Base-by-base conservation (phyloP, 2,888 invertebrate species). In the Aphelenchoides bicaudatus region DNA sequence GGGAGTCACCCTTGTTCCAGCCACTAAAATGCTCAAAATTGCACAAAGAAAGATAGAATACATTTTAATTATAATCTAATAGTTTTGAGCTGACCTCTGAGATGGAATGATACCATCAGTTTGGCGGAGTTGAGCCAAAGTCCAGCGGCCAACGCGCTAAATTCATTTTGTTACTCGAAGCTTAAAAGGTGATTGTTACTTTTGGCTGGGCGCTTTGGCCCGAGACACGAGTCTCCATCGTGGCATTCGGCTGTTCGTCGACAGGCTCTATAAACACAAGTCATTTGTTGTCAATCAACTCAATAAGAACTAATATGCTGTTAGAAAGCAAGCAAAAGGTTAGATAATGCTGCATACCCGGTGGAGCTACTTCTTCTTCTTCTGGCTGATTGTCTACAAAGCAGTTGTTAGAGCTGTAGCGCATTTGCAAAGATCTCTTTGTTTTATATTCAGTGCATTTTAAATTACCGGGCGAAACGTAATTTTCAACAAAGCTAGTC, bases 1-100 rank as follows among this genome's bases (percentile, higher is more conserved):
- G 79, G 38, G 78, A 79, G 70, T 77, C 79, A 68, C 79, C 79
- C 71, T 73, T 78, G 71, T 79, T 79, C 79, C 79, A 79, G 65
- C 79, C 79, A n/a, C n/a, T n/a, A n/a, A n/a, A n/a, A n/a, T n/a
- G n/a, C n/a, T n/a, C n/a, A n/a, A n/a, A n/a, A n/a, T n/a, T n/a
- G n/a, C n/a, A n/a, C n/a, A n/a, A n/a, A n/a, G n/a, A n/a, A n/a
- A n/a, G n/a, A n/a, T n/a, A n/a, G n/a, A n/a, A n/a, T n/a, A n/a
- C n/a, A n/a, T n/a, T n/a, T n/a, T n/a, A n/a, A n/a, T n/a, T n/a
- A n/a, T n/a, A n/a, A n/a, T n/a, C n/a, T n/a, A n/a, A n/a, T n/a
- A n/a, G n/a, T n/a, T n/a, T n/a, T n/a, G n/a, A n/a, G n/a, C n/a
- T n/a, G n/a, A n/a, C 56, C 78, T 76, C 66, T 79, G 79, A 48